A percentile compares a stretch with the other conserved stretches of the same genome.
Evolutionary conservation across 1,140 invertebrate genomes (phyloP).

Genomic region (Pogonomyrmex californicus): DNA sequence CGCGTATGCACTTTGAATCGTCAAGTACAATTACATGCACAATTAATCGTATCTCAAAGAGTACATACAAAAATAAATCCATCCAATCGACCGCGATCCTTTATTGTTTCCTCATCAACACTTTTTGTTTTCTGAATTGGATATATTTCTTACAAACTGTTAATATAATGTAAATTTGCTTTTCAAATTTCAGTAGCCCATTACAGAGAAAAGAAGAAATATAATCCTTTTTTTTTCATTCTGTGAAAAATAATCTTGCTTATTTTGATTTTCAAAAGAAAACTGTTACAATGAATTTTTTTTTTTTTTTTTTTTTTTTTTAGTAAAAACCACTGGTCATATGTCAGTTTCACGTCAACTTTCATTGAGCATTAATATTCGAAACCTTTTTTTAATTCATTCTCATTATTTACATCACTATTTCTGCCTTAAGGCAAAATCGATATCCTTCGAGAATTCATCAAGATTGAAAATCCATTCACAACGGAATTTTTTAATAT

Average conservation of each 20-base stretch:
- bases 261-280: no score
- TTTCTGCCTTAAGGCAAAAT: not conserved
- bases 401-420: not conserved
- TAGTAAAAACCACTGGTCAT: no score
- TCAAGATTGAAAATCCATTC: conserved; percentile 33
- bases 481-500: conserved; percentile 51
- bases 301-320: no score
- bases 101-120: no score
- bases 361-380: no score
- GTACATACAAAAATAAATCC: not conserved
- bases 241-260: no score
- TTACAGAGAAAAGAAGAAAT: no score
- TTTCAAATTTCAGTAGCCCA: not conserved
- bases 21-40: not conserved
- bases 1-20: conserved; percentile 16
- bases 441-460: not conserved
- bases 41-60: not conserved
- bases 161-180: not conserved
- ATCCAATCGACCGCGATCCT: not conserved
- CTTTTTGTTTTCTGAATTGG: not conserved
- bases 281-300: no score
- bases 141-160: not conserved
- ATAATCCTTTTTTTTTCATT: no score
- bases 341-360: no score
- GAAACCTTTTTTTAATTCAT: no score